Percentiles rank a stretch among this genome's conserved stretches.
Conservation (phyloP, 2,113 vertebrate genomes). For the Chaetodon trifascialis region DNA sequence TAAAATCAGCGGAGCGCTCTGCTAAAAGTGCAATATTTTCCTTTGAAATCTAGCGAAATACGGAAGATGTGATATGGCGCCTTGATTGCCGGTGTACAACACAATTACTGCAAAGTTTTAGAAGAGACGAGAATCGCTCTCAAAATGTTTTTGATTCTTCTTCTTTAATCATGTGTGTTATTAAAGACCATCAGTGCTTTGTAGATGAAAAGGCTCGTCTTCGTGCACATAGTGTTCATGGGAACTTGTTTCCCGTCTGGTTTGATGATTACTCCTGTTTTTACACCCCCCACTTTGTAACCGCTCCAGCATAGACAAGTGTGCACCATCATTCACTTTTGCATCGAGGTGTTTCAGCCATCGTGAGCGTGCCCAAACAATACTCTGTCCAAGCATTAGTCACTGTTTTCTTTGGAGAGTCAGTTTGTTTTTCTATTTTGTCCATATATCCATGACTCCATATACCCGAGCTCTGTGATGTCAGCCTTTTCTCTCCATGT, state of each 20-base stretch:
- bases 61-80: background rate
- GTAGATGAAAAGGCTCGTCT: slow-evolving; percentile 17
- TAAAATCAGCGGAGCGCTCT: background rate
- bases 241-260: slow-evolving; percentile 42
- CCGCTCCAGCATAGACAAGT: slow-evolving; percentile 53
- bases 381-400: slow-evolving; percentile 65
- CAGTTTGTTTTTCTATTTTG: slow-evolving; percentile 59
- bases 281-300: slow-evolving; percentile 50
- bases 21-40: background rate
- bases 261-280: slow-evolving; percentile 61
- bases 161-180: background rate
- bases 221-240: slow-evolving; percentile 40
- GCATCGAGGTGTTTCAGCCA: slow-evolving; percentile 64
- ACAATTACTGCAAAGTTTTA: background rate
- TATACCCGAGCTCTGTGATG: slow-evolving; percentile 43
- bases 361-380: slow-evolving; percentile 61
- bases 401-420: slow-evolving; percentile 67
- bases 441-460: slow-evolving; percentile 58
- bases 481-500: slow-evolving; percentile 49
- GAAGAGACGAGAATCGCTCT: background rate
- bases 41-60: background rate
- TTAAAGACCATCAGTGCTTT: slow-evolving; percentile 2
- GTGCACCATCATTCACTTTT: slow-evolving; percentile 58
- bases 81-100: background rate
- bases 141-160: background rate